Evolutionary conservation across 2,797 vertebrate genomes (phyloP).

Genomic region (Galaxias olidus): DNA sequence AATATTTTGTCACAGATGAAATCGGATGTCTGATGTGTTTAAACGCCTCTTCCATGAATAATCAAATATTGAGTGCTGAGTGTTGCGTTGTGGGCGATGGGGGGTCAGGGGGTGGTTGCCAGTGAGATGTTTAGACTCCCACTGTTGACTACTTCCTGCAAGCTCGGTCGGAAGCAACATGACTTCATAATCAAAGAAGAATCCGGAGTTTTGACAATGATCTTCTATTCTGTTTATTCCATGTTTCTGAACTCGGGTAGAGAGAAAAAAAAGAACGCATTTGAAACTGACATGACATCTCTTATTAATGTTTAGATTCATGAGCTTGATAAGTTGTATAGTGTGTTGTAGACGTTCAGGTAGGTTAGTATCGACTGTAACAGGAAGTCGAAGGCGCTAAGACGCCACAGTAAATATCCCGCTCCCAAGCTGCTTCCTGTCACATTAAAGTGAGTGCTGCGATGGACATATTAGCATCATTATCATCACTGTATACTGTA

Average conservation of each 20-base stretch:
- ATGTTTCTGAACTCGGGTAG: background rate
- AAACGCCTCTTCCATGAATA: constrained; percentile 85
- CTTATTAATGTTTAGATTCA: no score
- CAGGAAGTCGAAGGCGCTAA: no score
- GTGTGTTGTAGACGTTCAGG: no score
- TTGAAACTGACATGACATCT: no score
- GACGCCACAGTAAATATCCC: no score
- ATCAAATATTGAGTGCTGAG: constrained; percentile 76
- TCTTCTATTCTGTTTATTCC: background rate
- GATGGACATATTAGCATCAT: no score
- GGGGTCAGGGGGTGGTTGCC: constrained; percentile 21
- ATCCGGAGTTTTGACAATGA: background rate
- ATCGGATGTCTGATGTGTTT: constrained; percentile 87
- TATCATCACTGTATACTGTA: no score
- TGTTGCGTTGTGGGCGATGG: constrained; percentile 74
- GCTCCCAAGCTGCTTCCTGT: background rate
- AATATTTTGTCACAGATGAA: constrained; percentile 88
- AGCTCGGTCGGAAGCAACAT: background rate
- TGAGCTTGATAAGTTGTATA: no score
- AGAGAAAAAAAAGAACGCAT: no score
- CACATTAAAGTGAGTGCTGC: no score
- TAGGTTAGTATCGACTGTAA: no score
- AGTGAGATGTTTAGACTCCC: constrained; percentile 21
- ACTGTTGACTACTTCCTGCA: constrained; percentile 35
- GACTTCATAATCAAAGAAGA: no score